These are phyloP conservation scores for Branchipolynoe longqiensis DNA, from an alignment of 2,888 invertebrate genomes.

Conservation along the genomic window DNA sequence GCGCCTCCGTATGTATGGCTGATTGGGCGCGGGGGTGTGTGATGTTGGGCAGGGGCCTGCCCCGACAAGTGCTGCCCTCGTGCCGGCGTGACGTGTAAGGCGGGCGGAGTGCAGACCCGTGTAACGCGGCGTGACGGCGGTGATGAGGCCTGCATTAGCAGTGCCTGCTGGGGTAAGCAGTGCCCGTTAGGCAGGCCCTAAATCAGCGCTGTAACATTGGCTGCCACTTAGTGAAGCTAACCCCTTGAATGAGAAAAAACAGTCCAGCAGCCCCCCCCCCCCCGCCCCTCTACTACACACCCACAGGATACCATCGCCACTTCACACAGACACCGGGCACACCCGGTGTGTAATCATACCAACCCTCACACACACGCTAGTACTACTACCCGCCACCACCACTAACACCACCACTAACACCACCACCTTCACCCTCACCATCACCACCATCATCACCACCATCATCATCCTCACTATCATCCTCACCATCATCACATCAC, in stretches of 20 bases:
- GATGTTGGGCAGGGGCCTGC: no score
- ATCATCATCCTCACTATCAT: no score
- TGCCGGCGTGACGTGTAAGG: neutral
- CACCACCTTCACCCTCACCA: no score
- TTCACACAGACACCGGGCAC: neutral
- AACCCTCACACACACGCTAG: no score
- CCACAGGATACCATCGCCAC: neutral
- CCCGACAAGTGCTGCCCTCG: no score
- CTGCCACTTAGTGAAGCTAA: constrained; percentile 50
- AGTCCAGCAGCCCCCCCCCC: constrained; percentile 4
- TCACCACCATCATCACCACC: no score
- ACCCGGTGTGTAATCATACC: neutral
- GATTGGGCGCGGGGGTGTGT: no score
- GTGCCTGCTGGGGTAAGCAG: constrained; percentile 15
- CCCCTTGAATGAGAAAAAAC: constrained; percentile 48
- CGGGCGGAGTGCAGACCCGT: constrained; percentile 26
- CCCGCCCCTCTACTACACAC: no score
- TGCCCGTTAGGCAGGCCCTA: constrained; percentile 24
- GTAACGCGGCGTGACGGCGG: neutral
- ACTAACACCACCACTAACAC: no score
- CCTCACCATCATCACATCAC: no score
- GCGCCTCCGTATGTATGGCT: no score
- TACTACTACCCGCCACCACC: no score
- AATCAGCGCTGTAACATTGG: constrained; percentile 38
- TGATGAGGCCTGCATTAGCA: constrained; percentile 30